A percentile compares a stretch with the other conserved stretches of the same genome.
Evolutionary conservation across 2,888 invertebrate genomes (phyloP).

Genomic region (Macrophya alboannulata): DNA sequence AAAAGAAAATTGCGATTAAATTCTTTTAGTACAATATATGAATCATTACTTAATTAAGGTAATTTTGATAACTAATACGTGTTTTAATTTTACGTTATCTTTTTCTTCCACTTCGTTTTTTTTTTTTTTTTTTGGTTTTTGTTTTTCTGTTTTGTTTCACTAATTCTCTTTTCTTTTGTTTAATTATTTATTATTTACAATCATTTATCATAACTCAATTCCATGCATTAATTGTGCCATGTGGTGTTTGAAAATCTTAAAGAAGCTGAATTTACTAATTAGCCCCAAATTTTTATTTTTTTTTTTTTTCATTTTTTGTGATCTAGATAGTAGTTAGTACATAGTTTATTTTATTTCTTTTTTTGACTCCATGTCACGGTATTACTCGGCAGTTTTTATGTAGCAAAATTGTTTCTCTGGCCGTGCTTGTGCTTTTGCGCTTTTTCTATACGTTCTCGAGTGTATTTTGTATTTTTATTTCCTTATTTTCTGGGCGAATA

Average conservation of each 20-base stretch:
- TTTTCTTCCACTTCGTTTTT: not conserved
- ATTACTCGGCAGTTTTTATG: slow-evolving; percentile 55
- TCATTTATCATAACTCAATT: slow-evolving; percentile 55
- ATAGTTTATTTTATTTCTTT: slow-evolving; percentile 31
- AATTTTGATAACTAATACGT: slow-evolving; percentile 25
- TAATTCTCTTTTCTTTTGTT: not conserved
- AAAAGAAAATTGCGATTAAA: slow-evolving; percentile 11
- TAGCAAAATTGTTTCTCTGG: slow-evolving; percentile 50
- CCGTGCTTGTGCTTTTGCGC: slow-evolving; percentile 47
- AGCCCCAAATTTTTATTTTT: not conserved
- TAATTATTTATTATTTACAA: slow-evolving; percentile 48
- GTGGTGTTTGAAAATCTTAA: slow-evolving; percentile 52
- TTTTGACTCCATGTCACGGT: slow-evolving; percentile 38
- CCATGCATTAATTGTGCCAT: slow-evolving; percentile 56
- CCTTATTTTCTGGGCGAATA: slow-evolving; percentile 26
- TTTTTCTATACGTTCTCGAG: slow-evolving; percentile 37
- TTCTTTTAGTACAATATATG: slow-evolving; percentile 8
- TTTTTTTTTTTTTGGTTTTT: not conserved
- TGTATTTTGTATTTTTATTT: slow-evolving; percentile 1
- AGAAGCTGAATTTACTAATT: slow-evolving; percentile 53
- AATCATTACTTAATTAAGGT: not conserved
- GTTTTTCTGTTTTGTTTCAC: not conserved
- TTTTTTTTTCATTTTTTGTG: not conserved
- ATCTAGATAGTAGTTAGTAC: slow-evolving; percentile 15
- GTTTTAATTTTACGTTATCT: slow-evolving; percentile 7